Base-by-base conservation (phyloP, 1,140 invertebrate species). In the Lasioglossum baleicum region DNA sequence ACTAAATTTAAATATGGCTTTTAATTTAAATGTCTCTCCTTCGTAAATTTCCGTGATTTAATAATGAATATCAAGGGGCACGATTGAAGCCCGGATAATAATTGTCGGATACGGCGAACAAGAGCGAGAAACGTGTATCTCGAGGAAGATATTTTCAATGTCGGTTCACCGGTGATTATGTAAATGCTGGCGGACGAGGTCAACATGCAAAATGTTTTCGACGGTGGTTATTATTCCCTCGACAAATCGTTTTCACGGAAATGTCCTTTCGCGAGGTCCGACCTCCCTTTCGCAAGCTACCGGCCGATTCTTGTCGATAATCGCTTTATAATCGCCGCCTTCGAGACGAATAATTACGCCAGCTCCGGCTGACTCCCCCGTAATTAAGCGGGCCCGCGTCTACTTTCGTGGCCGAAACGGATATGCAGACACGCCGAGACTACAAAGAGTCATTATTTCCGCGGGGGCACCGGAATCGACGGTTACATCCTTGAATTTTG, bases 271-370 rank as follows among this genome's bases (percentile, higher is more conserved):
- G 17, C n/a, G 31, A 15, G 40, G 17, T 6, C 31, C 61, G 22
- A 22, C 42, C 20, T 63, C 26, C 15, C 10, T 22, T 58, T 64
- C 44, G 60, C 31, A 40, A 26, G 72, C 72, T 63, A 65, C 68
- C 67, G 70, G 83, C 51, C 79, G 84, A 83, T 89, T 78, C 80
- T 82, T 73, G 78, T 83, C 87, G 88, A 88, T 90, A 89, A 89
- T 89, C 81, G 80, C 79, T 82, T 87, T 88, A 85, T 88, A 89
- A 90, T 90, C 87, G 84, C 84, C 83, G 77, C 79, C 70, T 86
- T 80, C 82, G 88, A 73, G 82, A 87, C 80, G 82, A 88, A 83
- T 90, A 90, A 90, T 90, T 90, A 86, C 83, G 78, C n/a, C 69
- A 35, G 11, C 31, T n/a, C 31, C 68, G 53, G 67, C 67, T 60